Conservation (phyloP, 2,888 invertebrate genomes). For the Agriopis aurantiaria region DNA sequence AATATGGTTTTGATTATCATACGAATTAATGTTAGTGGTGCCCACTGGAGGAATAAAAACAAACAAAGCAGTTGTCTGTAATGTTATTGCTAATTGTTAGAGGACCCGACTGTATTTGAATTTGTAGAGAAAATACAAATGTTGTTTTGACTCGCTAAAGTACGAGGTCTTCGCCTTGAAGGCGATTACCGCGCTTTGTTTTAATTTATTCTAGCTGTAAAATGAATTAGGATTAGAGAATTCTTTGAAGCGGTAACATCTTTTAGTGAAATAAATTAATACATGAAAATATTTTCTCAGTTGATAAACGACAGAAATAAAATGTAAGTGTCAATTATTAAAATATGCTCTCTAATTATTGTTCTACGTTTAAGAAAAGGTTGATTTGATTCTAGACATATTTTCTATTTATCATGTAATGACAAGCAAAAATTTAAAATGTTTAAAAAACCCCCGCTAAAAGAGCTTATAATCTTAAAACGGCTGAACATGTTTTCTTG, state of each 20-base stretch:
- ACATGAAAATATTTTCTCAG: neutral
- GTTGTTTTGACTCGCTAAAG: constrained; percentile 14
- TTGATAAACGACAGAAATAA: too few relatives aligned
- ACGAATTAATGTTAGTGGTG: too few relatives aligned
- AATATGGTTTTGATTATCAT: too few relatives aligned
- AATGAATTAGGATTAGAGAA: constrained; percentile 26
- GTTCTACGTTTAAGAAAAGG: neutral
- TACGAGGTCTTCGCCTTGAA: constrained; percentile 1
- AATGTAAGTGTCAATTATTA: neutral
- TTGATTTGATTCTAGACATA: neutral
- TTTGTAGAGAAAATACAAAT: constrained; percentile 1
- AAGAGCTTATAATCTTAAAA: too few relatives aligned
- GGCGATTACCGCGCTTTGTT: constrained; percentile 7
- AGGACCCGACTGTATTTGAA: too few relatives aligned
- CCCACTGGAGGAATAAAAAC: too few relatives aligned
- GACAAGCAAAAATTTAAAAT: too few relatives aligned
- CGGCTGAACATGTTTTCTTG: neutral
- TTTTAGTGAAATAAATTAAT: neutral
- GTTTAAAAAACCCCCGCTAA: neutral
- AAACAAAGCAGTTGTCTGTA: neutral
- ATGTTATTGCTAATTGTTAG: neutral
- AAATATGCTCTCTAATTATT: neutral
- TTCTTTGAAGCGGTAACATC: neutral
- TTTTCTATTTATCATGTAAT: neutral
- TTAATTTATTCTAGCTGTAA: constrained; percentile 28